Conservation (phyloP, 2,797 vertebrate genomes). For the Benthosema pterotum region DNA sequence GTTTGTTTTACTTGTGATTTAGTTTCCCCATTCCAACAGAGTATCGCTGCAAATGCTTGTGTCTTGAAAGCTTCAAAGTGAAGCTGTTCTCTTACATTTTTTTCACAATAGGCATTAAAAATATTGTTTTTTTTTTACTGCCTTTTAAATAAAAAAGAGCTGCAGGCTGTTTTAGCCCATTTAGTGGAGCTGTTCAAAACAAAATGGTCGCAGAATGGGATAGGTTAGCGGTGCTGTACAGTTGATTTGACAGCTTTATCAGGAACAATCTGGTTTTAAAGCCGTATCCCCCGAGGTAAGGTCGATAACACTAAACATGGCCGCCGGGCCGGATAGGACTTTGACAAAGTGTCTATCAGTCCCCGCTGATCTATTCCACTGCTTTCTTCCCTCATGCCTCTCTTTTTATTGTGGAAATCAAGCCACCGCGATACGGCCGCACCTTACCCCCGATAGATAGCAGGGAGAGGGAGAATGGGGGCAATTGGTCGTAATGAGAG, state of each 20-base stretch:
- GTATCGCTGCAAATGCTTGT: constrained; percentile 38
- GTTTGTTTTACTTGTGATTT: constrained; percentile 68
- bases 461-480: constrained; percentile 80
- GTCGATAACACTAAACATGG: constrained; percentile 54
- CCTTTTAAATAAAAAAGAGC: constrained; percentile 64
- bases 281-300: constrained; percentile 47
- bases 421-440: constrained; percentile 77
- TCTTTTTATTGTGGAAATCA: constrained; percentile 74
- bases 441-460: constrained; percentile 79
- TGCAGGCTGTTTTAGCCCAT: constrained; percentile 38
- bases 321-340: constrained; percentile 48
- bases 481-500: constrained; percentile 85
- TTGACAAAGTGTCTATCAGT: constrained; percentile 60
- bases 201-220: constrained; percentile 31
- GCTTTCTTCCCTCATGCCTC: constrained; percentile 24
- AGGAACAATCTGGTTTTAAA: constrained; percentile 57
- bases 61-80: constrained; percentile 52
- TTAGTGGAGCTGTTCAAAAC: constrained; percentile 37
- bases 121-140: constrained; percentile 65
- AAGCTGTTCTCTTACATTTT: constrained; percentile 62
- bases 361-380: constrained; percentile 49
- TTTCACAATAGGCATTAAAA: constrained; percentile 75
- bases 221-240: constrained; percentile 37
- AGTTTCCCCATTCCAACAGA: constrained; percentile 45
- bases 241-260: constrained; percentile 62